These are phyloP conservation scores for Eupeodes latifasciatus DNA, from an alignment of 2,888 invertebrate genomes.

Conservation along the genomic window DNA sequence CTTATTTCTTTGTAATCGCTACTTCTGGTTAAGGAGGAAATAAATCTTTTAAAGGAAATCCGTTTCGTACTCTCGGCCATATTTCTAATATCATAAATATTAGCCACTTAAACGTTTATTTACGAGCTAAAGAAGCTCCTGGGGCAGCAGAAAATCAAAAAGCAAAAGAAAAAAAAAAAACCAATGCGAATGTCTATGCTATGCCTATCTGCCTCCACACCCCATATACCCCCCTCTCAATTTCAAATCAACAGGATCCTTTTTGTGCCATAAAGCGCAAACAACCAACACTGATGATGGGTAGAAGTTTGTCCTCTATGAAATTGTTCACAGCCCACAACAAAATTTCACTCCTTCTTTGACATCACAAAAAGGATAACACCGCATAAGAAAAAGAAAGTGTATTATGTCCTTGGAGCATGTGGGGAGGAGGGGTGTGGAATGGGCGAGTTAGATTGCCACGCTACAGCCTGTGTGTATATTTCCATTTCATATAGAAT, in stretches of 20 bases:
- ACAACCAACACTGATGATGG: not conserved
- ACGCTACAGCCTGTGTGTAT: slow-evolving; percentile 2
- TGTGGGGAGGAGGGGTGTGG: not conserved
- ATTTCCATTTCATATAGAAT: slow-evolving; percentile 55
- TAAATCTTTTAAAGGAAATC: slow-evolving; percentile 66
- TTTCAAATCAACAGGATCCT: slow-evolving; percentile 64
- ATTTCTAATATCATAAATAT: slow-evolving; percentile 66
- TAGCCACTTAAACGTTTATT: slow-evolving; percentile 68
- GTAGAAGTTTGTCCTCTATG: slow-evolving; percentile 7
- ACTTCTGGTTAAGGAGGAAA: slow-evolving; percentile 22
- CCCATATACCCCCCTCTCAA: not conserved
- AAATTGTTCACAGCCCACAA: slow-evolving; percentile 55
- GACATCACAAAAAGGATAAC: slow-evolving; percentile 12
- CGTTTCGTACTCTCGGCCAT: slow-evolving; percentile 49
- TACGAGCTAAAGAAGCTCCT: slow-evolving; percentile 45
- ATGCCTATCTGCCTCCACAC: not conserved
- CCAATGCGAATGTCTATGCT: not conserved
- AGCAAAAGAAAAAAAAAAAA: not conserved
- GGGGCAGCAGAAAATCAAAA: slow-evolving; percentile 22
- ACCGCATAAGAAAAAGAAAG: slow-evolving; percentile 14
- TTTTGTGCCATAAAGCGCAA: slow-evolving; percentile 47
- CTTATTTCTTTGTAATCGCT: slow-evolving; percentile 26
- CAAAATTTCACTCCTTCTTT: slow-evolving; percentile 29
- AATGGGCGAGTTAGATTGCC: slow-evolving; percentile 50
- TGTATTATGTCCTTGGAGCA: slow-evolving; percentile 28